Conservation (phyloP, 2,113 vertebrate genomes). For the Chamaea fasciata region DNA sequence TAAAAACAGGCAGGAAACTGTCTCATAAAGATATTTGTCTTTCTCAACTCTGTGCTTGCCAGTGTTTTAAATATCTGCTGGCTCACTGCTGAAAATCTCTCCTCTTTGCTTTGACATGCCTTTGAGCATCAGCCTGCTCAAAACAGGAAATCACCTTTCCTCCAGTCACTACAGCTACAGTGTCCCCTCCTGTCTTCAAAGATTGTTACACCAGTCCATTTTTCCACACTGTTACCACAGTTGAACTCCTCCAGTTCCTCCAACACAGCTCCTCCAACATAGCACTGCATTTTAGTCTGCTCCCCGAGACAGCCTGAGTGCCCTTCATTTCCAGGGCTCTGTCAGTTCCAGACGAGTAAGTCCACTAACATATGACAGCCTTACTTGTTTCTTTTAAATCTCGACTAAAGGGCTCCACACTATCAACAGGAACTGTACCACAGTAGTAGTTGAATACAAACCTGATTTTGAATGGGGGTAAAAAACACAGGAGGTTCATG, state of each 20-base stretch:
- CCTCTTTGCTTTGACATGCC: neutral
- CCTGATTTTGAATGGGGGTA: neutral
- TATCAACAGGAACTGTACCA: neutral
- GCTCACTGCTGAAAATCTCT: neutral
- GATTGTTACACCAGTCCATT: neutral
- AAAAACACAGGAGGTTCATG: neutral
- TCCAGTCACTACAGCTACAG: neutral
- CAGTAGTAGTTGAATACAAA: neutral
- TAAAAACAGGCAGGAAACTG: neutral
- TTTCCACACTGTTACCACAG: neutral
- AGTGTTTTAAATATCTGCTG: neutral
- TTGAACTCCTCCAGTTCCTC: neutral
- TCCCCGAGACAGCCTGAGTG: neutral
- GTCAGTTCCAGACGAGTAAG: neutral
- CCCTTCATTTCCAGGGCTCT: neutral
- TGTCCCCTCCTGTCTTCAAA: neutral
- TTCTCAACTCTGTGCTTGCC: neutral
- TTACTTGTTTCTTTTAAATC: neutral
- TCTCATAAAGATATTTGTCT: neutral
- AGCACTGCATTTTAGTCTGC: neutral
- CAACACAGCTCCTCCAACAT: neutral
- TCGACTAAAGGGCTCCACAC: neutral
- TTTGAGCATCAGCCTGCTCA: neutral
- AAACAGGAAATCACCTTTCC: neutral
- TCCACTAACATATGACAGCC: neutral